These are phyloP conservation scores for Calycopis cecrops DNA, from an alignment of 1,140 invertebrate genomes.

Conservation along the genomic window DNA sequence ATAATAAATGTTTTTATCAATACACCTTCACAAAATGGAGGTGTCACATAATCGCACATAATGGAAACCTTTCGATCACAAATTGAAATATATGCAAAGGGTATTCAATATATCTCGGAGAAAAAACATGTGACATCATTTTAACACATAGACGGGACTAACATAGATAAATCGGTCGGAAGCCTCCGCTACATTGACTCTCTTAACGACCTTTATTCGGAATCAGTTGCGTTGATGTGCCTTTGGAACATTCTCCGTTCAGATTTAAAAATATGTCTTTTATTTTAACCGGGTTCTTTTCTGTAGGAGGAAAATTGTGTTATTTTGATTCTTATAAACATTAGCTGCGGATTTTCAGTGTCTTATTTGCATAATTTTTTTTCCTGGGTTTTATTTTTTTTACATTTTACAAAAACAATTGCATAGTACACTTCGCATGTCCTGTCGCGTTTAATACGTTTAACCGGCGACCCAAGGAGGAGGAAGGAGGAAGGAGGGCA, in stretches of 20 bases:
- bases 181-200: conserved; percentile 58
- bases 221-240: conserved; percentile 40
- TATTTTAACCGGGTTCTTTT: too few species aligned
- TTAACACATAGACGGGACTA: conserved; percentile 58
- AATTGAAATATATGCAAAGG: conserved; percentile 65
- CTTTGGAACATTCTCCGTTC: background rate
- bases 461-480: too few species aligned
- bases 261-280: too few species aligned
- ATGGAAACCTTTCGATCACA: conserved; percentile 34
- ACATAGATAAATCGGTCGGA: conserved; percentile 60
- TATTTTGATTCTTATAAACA: too few species aligned
- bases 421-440: too few species aligned
- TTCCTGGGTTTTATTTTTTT: too few species aligned
- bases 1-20: background rate
- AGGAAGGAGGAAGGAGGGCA: too few species aligned
- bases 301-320: too few species aligned
- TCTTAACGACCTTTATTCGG: conserved; percentile 55
- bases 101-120: conserved; percentile 43
- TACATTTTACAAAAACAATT: too few species aligned
- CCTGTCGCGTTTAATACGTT: too few species aligned
- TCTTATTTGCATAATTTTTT: too few species aligned
- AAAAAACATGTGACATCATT: conserved; percentile 56
- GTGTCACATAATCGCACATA: conserved; percentile 15
- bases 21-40: conserved; percentile 7
- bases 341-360: too few species aligned